A percentile compares a stretch with the other conserved stretches of the same genome.
These are phyloP conservation scores for Asteroscopus sphinx DNA, from an alignment of 2,888 invertebrate genomes.

Conservation along the genomic window DNA sequence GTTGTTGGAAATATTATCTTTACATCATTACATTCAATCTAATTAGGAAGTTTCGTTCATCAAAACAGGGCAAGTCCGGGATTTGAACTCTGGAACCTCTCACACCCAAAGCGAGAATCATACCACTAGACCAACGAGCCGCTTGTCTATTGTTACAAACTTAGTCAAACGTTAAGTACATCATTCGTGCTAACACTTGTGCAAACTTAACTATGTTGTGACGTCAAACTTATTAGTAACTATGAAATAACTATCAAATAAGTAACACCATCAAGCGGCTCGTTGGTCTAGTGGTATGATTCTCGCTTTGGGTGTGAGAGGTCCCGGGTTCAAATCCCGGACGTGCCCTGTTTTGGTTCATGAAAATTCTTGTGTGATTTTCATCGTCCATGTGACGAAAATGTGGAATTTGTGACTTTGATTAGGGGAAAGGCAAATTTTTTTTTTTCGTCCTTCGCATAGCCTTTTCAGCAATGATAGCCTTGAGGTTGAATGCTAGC, in stretches of 20 bases:
- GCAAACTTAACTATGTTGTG: constrained; percentile 1
- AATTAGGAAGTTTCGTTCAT: neutral
- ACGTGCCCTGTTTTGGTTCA: constrained; percentile 66
- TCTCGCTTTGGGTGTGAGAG: constrained; percentile 88
- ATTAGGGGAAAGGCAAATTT: too few species aligned
- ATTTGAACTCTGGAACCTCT: constrained; percentile 87
- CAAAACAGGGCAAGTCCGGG: constrained; percentile 80
- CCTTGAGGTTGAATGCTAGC: too few species aligned
- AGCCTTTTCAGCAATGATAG: too few species aligned
- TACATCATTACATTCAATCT: too few species aligned
- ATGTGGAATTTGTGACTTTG: too few species aligned
- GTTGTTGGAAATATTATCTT: too few species aligned
- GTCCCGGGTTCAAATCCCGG: constrained; percentile 84
- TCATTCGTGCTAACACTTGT: constrained; percentile 5
- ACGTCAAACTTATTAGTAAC: constrained; percentile 2
- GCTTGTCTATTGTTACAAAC: neutral
- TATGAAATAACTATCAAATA: neutral
- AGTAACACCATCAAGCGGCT: constrained; percentile 62
- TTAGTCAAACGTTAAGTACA: neutral
- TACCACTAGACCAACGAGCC: constrained; percentile 78
- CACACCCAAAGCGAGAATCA: constrained; percentile 82
- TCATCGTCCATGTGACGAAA: too few species aligned
- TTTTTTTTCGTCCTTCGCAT: too few species aligned
- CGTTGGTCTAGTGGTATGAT: constrained; percentile 89
- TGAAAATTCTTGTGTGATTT: neutral